A percentile compares a stretch with the other conserved stretches of the same genome.
Conservation (phyloP, 1,140 invertebrate species). For the Idris sp. region DNA sequence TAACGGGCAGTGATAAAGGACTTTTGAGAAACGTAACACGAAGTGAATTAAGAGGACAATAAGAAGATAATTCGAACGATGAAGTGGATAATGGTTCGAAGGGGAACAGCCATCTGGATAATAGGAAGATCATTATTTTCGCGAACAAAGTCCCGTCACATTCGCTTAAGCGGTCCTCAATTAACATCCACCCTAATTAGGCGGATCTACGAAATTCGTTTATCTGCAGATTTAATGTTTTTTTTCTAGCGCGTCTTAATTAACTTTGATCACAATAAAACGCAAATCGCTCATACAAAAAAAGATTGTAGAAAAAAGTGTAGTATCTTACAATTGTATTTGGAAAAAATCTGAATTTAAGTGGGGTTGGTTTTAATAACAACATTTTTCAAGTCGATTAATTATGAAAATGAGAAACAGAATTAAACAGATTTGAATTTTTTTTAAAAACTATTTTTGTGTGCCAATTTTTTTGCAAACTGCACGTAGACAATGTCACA, state of each 20-base stretch:
- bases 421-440: too few relatives aligned
- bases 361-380: too few relatives aligned
- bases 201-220: slow-evolving; percentile 56
- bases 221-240: slow-evolving; percentile 46
- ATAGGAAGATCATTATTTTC: slow-evolving; percentile 77
- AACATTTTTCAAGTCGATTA: too few relatives aligned
- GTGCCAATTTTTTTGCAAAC: too few relatives aligned
- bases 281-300: slow-evolving; percentile 9
- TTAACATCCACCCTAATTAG: slow-evolving; percentile 75
- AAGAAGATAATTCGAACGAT: slow-evolving; percentile 75
- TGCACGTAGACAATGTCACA: too few relatives aligned
- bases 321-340: too few relatives aligned
- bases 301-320: slow-evolving; percentile 35
- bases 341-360: too few relatives aligned
- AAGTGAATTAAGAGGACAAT: slow-evolving; percentile 68
- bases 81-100: slow-evolving; percentile 74
- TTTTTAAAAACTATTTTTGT: too few relatives aligned
- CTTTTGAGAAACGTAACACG: slow-evolving; percentile 60
- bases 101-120: slow-evolving; percentile 69
- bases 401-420: too few relatives aligned
- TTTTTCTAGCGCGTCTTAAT: slow-evolving; percentile 42
- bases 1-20: slow-evolving; percentile 41
- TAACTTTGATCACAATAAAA: slow-evolving; percentile 36
- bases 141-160: slow-evolving; percentile 73
- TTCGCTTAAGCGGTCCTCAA: slow-evolving; percentile 69